These are phyloP conservation scores for Gopherus evgoodei DNA, from an alignment of 2,113 vertebrate species.

Conservation along the genomic window DNA sequence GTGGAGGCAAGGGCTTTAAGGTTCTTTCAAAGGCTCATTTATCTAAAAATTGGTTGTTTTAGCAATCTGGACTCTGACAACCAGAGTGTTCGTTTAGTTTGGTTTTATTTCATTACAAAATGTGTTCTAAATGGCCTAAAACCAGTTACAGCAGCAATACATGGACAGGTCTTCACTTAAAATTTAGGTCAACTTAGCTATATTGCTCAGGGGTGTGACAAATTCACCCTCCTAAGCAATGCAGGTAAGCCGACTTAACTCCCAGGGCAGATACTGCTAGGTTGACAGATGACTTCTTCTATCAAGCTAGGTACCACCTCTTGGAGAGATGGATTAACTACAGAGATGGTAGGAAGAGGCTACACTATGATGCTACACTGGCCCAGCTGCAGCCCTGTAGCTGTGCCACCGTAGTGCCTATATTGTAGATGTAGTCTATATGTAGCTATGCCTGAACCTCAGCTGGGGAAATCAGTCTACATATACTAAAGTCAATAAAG, in stretches of 20 bases:
- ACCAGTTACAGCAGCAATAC: not conserved
- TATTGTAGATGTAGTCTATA: not conserved
- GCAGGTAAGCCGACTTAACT: not conserved
- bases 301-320: too few relatives aligned
- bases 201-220: not conserved
- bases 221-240: not conserved
- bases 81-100: not conserved
- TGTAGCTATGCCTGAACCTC: not conserved
- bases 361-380: not conserved
- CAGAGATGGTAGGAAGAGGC: not conserved
- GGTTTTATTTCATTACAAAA: too few relatives aligned
- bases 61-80: not conserved
- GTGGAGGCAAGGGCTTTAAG: not conserved
- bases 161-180: too few relatives aligned
- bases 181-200: not conserved
- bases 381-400: not conserved
- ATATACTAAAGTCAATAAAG: not conserved
- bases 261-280: not conserved
- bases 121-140: too few relatives aligned
- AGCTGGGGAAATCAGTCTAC: not conserved
- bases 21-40: accelerated
- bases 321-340: too few relatives aligned
- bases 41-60: not conserved
- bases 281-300: too few relatives aligned
- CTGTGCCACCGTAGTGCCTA: not conserved